These are phyloP conservation scores for Neopipo cinnamomea DNA, from an alignment of 2,113 vertebrate genomes.

Conservation along the genomic window DNA sequence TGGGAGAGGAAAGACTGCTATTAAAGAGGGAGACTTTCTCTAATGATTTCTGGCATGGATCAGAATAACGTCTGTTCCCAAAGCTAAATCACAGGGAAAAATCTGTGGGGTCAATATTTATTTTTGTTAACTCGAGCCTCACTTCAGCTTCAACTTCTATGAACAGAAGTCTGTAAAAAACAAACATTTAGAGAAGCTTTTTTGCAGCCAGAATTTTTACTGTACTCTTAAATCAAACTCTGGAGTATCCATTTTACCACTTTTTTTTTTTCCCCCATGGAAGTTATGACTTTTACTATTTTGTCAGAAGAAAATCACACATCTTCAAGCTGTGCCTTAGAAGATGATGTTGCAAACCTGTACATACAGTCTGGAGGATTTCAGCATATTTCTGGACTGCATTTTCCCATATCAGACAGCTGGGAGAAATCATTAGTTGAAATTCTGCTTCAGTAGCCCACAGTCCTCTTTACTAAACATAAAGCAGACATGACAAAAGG, in stretches of 20 bases:
- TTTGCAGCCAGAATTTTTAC: neutral
- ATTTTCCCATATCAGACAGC: neutral
- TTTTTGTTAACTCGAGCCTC: neutral
- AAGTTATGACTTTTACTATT: neutral
- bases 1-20: neutral
- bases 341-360: neutral
- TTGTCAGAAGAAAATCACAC: neutral
- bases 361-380: fast-evolving
- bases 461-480: neutral
- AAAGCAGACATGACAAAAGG: neutral
- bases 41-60: neutral
- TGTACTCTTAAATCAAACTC: neutral
- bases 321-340: neutral
- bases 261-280: neutral
- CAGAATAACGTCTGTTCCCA: neutral
- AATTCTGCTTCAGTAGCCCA: neutral
- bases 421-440: neutral
- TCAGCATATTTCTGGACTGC: neutral
- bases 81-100: neutral
- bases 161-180: neutral
- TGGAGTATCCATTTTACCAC: neutral
- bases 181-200: neutral
- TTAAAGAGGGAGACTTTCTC: neutral
- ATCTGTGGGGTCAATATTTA: neutral
- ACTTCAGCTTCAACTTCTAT: neutral